Evolutionary conservation across 2,113 vertebrate species (phyloP), one percentile per base, ranked within the genome.

Genomic region (Eurypyga helias): DNA sequence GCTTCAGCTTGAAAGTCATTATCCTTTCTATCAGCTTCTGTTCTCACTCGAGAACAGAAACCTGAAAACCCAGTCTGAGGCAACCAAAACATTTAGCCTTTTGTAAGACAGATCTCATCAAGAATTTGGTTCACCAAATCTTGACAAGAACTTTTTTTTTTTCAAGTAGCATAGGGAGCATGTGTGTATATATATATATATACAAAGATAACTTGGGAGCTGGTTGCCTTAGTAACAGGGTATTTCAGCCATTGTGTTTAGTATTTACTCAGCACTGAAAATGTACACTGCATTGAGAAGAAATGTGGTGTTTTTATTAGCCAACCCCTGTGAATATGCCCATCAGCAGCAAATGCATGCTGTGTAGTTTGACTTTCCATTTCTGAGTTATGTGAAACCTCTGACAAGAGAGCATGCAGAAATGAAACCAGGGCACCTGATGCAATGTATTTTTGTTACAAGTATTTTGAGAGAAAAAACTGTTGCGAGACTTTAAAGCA

Each of bases 351-450:
- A 84, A 91, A 82, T 67, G 54, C 67, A 71, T 10, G 19, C 83
- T 72, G 61, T 61, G 69, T 76, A 91, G 86, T 65, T 61, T 83
- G 70, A 95, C 77, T 95, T 95, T 97, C 83, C 73, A 57, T 85
- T 95, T 93, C 83, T 87, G 83, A 92, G 66, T n/a, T 92, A 84
- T 54, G 49, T 82, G 92, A 97, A 94, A 97, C 89, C 85, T 91
- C 61, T 79, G 83, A 92, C 79, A 93, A 70, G 60, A 49, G 24
- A 87, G 25, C 61, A 80, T 66, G 80, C 65, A 97, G 95, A 97
- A 97, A 89, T 66, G 94, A 97, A 97, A 97, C 91, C 72, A 84
- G 91, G 89, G 49, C 89, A 96, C 90, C 96, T 87, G 95, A 61
- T 69, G 65, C 70, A 95, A 95, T 87, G 45, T 93, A 92, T 95